A percentile compares a stretch with the other conserved stretches of the same genome.
phyloP scores from a whole-genome alignment of 92 coral and sea anemone genomes.

The Phenganax marumi region DNA sequence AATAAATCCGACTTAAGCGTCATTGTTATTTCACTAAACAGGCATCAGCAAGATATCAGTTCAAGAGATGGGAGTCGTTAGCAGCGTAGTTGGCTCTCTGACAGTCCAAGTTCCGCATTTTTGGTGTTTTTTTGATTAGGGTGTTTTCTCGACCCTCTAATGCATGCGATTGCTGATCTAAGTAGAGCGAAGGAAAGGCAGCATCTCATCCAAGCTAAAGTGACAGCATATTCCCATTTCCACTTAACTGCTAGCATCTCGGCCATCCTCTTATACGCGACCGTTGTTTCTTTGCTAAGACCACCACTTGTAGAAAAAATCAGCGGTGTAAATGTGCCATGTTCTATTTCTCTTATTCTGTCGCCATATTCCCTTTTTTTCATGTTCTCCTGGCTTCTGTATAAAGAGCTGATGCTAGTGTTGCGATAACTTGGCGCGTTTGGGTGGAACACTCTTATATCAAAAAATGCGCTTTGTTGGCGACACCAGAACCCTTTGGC shows the following conservation, averaged over 20 bases:
- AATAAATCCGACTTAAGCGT: too few relatives aligned
- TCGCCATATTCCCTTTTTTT: slow-evolving; percentile 23
- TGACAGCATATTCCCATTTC: neutral
- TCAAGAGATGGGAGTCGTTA: too few relatives aligned
- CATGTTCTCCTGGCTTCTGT: neutral
- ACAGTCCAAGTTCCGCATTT: too few relatives aligned
- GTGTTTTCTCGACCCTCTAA: neutral
- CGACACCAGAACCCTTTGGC: too few relatives aligned
- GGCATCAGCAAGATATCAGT: too few relatives aligned
- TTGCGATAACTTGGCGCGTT: slow-evolving; percentile 23
- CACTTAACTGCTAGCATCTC: neutral
- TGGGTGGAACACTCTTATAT: neutral
- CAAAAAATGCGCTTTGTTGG: too few relatives aligned
- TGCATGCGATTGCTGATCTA: neutral
- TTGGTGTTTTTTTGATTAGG: too few relatives aligned
- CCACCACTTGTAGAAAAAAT: slow-evolving; percentile 1
- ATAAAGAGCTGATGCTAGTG: neutral
- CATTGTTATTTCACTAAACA: too few relatives aligned
- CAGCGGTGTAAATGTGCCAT: neutral
- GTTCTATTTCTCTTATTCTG: slow-evolving; percentile 12
- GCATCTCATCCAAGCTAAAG: slow-evolving; percentile 7
- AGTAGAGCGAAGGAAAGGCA: neutral
- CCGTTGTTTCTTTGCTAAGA: neutral
- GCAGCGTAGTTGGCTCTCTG: too few relatives aligned
- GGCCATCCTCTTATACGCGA: slow-evolving; percentile 4